These are phyloP conservation scores for Chouioia cunea DNA, from an alignment of 2,888 invertebrate genomes.

Conservation along the genomic window DNA sequence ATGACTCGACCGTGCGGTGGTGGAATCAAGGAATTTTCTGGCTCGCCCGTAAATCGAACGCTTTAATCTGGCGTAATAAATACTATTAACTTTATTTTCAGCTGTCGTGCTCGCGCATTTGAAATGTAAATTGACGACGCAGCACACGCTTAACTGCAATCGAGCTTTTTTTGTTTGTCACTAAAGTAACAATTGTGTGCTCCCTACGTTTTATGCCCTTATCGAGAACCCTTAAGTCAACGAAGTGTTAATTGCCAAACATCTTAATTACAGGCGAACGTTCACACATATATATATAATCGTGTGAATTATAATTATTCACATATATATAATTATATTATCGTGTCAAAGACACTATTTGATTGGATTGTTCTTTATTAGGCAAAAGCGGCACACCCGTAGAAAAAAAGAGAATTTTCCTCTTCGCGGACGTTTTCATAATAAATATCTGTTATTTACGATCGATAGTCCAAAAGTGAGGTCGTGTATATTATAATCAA, in stretches of 20 bases:
- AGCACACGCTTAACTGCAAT: background rate
- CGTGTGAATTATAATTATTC: too few species aligned
- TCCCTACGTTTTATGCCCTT: constrained; percentile 29
- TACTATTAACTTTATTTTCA: constrained; percentile 40
- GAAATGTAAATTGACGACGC: constrained; percentile 36
- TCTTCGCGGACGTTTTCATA: too few species aligned
- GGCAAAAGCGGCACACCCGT: too few species aligned
- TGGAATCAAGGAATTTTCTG: constrained; percentile 37
- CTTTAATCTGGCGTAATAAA: constrained; percentile 44
- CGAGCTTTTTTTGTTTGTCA: background rate
- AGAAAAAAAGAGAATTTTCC: too few species aligned
- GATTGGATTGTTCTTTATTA: too few species aligned
- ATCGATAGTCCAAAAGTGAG: too few species aligned
- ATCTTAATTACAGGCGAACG: constrained; percentile 29
- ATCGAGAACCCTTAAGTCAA: constrained; percentile 9
- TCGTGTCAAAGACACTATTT: too few species aligned
- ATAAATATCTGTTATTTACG: too few species aligned
- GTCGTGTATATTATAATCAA: constrained; percentile 35
- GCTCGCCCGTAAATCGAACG: constrained; percentile 37
- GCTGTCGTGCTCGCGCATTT: constrained; percentile 20
- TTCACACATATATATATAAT: background rate
- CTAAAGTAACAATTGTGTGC: background rate
- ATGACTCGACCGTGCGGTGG: constrained; percentile 31
- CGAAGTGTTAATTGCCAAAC: constrained; percentile 38
- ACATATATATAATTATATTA: too few species aligned